Evolutionary conservation across 1,140 invertebrate species (phyloP).

Genomic region (Bombus sibiricus): DNA sequence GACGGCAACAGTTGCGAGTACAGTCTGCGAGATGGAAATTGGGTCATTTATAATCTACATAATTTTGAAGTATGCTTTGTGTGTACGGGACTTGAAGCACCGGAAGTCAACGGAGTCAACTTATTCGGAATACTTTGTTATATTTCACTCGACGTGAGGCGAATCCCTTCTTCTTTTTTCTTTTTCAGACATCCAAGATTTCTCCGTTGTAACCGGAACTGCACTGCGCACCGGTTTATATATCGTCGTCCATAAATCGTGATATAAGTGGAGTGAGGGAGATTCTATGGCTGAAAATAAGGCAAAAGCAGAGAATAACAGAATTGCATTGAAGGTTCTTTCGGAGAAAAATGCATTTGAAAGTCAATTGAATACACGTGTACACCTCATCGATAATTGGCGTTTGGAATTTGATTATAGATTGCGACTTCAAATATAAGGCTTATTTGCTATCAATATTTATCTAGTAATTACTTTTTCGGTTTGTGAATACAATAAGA

Average conservation of each 20-base stretch:
- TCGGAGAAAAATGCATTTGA: neutral
- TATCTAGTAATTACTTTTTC: neutral
- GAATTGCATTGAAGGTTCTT: neutral
- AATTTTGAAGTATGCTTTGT: neutral
- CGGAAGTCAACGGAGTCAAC: neutral
- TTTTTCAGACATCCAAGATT: neutral
- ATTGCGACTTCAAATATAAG: no score
- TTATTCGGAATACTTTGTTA: neutral
- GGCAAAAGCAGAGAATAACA: neutral
- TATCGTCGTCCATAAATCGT: neutral
- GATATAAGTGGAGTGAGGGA: neutral
- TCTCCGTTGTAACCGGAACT: neutral
- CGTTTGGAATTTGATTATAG: neutral
- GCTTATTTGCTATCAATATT: neutral
- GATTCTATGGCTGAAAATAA: neutral
- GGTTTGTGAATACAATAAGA: no score
- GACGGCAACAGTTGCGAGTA: neutral
- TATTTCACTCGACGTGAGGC: neutral
- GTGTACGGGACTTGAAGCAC: neutral
- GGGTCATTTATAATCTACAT: conserved; percentile 10
- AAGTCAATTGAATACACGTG: neutral
- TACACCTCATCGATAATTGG: neutral
- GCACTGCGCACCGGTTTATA: neutral
- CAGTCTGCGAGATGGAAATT: neutral
- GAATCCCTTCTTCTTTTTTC: neutral